Evolutionary conservation across 2,797 vertebrate genomes (phyloP), one percentile per base, ranked within the genome.

Genomic region (Labeo calbasu): DNA sequence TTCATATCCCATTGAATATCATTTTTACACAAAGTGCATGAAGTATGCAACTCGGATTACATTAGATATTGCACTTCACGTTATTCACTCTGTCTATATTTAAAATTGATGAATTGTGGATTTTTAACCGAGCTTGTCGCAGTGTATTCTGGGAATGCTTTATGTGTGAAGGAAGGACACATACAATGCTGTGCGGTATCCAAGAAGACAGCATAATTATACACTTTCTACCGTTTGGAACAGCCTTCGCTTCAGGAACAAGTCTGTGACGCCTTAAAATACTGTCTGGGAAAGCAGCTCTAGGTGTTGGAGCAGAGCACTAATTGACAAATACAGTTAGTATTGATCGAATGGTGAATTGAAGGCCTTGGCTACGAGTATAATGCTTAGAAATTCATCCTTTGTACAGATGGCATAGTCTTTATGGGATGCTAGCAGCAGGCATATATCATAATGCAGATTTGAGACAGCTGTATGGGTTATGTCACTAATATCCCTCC

Each of bases 401-500:
- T 51, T 53, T 70, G 73, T 69, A 25, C 66, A 84, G 55, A 71
- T 72, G 66, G 65, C 53, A 14, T 57, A 40, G 40, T 69, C 77
- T 57, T 46, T 77, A 83, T 48, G 51, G 68, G 25, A 84, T 72
- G 15, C 55, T 70, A n/a, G 82, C 40, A 71, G 51, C 40, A 71
- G 63, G 63, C 55, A 71, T 79, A 72, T 53, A 51, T 84, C 53
- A 71, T 84, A 61, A 79, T 36, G 63, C 75, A 53, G 57, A 72
- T 84, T 40, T 84, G 55, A 63, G 83, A 79, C 83, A 84, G 76
- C 68, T 72, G 75, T 84, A 78, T 69, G 66, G 65, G 36, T 57
- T 70, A 57, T 70, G 66, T 78, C 82, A 84, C 51, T 69, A 84
- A 76, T 77, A 61, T 79, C 43, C 2, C 28, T 66, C 61, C 48